Percentiles rank a stretch among this genome's conserved stretches.
Evolutionary conservation across 2,113 vertebrate species (phyloP).

Genomic region (Fregata magnificens): DNA sequence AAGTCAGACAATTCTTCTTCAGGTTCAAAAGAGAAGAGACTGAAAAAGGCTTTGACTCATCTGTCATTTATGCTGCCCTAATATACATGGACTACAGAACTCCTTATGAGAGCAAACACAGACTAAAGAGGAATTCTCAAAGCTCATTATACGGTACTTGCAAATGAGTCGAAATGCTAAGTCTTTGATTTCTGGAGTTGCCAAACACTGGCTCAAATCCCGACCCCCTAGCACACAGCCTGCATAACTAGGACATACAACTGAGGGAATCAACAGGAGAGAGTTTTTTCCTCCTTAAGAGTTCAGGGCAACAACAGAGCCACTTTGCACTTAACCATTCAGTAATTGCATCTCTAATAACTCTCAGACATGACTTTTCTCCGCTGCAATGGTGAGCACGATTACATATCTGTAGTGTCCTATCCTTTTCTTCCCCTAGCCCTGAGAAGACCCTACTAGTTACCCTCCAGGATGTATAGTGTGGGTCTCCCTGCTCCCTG

Average conservation of each 20-base stretch:
- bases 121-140: conserved; percentile 39
- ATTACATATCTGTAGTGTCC: too few relatives aligned
- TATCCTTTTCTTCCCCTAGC: background rate
- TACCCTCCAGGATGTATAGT: background rate
- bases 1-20: background rate
- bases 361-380: background rate
- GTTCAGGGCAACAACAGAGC: background rate
- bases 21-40: conserved; percentile 15
- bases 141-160: conserved; percentile 41
- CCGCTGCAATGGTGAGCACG: background rate
- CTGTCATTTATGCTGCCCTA: conserved; percentile 25
- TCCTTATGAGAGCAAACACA: background rate
- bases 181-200: conserved; percentile 40
- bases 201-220: conserved; percentile 4
- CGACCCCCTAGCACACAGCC: background rate
- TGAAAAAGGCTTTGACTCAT: conserved; percentile 31
- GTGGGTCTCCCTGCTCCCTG: background rate
- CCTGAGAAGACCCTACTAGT: background rate
- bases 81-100: conserved; percentile 19
- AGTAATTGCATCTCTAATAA: background rate
- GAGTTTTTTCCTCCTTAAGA: background rate
- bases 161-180: conserved; percentile 4
- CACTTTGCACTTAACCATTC: background rate
- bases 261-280: background rate
- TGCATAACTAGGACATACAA: background rate